Evolutionary conservation across 2,888 invertebrate species (phyloP).

Genomic region (Yponomeuta malinellus): DNA sequence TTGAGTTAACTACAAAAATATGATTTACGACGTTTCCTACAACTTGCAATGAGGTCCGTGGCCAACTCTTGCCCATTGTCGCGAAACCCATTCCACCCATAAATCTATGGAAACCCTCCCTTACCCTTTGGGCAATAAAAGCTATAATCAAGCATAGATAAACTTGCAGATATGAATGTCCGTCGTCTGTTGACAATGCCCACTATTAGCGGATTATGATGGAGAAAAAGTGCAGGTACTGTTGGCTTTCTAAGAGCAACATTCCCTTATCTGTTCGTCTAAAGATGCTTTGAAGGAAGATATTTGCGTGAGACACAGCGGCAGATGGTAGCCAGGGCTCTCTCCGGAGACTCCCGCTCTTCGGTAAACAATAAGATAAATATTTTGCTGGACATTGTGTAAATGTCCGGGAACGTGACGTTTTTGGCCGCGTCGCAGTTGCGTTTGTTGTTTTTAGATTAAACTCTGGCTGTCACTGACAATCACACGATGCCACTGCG

Average conservation of each 20-base stretch:
- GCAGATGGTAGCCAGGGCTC: neutral
- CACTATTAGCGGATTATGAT: constrained; percentile 71
- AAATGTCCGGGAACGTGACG: neutral
- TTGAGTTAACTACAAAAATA: constrained; percentile 47
- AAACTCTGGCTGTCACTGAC: neutral
- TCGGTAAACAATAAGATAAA: neutral
- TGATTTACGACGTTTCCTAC: constrained; percentile 54
- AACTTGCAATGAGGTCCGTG: constrained; percentile 32
- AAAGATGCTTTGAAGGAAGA: neutral
- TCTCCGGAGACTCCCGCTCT: neutral
- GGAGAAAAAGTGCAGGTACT: constrained; percentile 70
- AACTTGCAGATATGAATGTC: constrained; percentile 36
- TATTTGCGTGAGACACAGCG: neutral
- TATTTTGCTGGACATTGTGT: neutral
- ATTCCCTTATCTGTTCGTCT: neutral
- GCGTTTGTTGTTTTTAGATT: neutral
- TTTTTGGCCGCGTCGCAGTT: neutral
- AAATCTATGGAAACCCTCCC: neutral
- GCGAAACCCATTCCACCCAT: neutral
- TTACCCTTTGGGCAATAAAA: neutral
- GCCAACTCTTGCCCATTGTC: constrained; percentile 66
- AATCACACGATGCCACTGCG: neutral
- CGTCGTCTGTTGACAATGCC: constrained; percentile 67
- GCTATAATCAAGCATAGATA: constrained; percentile 29
- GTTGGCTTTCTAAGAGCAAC: constrained; percentile 20